Evolutionary conservation across 2,113 vertebrate genomes (phyloP).

Genomic region (Potamarius usumacintae): DNA sequence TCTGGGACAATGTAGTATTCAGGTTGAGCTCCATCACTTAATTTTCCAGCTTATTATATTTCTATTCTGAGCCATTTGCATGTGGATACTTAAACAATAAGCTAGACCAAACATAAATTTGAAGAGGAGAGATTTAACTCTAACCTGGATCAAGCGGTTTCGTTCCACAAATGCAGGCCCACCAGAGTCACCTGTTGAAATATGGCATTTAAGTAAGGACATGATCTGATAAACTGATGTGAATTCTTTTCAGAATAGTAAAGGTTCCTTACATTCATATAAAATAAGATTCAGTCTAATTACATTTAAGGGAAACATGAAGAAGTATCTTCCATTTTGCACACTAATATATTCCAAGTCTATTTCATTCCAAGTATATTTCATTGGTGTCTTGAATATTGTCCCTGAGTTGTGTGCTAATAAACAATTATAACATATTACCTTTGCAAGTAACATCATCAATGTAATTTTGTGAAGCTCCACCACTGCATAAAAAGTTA

Average conservation of each 20-base stretch:
- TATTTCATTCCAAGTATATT: not conserved
- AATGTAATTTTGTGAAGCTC: not conserved
- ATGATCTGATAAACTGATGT: not conserved
- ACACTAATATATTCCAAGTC: not conserved
- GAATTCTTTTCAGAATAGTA: not conserved
- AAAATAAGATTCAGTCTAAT: not conserved
- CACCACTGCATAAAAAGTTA: slow-evolving; percentile 4
- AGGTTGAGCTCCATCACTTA: not conserved
- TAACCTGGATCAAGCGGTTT: slow-evolving; percentile 36
- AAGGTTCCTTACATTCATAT: not conserved
- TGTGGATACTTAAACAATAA: not conserved
- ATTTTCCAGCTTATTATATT: not conserved
- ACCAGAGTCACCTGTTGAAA: slow-evolving; percentile 36
- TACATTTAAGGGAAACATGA: not conserved
- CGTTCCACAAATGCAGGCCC: slow-evolving; percentile 21
- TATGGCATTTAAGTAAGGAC: not conserved
- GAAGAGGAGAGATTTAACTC: not conserved
- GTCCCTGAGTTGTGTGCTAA: not conserved
- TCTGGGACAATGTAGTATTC: not conserved
- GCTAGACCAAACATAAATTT: not conserved
- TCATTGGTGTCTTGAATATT: not conserved
- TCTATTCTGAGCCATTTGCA: not conserved
- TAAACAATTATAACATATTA: not conserved
- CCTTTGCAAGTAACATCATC: slow-evolving; percentile 23
- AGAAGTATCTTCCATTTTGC: not conserved